phyloP scores from a whole-genome alignment of 2,113 vertebrate genomes.

The Verasper variegatus region DNA sequence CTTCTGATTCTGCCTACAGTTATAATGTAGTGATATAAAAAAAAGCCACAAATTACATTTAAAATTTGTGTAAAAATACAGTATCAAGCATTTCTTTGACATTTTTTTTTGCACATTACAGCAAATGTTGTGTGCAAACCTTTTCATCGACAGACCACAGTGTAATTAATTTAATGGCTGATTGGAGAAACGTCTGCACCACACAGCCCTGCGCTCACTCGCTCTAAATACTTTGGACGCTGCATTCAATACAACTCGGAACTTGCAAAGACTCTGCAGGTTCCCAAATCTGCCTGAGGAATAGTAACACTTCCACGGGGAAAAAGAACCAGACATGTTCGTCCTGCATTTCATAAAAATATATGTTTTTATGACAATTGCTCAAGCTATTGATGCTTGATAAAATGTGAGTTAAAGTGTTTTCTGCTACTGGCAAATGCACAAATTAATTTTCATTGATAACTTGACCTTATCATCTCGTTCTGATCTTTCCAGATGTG shows the following conservation, averaged over 20 bases:
- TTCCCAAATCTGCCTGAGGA: neutral
- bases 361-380: neutral
- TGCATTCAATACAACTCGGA: neutral
- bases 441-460: neutral
- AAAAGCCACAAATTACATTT: neutral
- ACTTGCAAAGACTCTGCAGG: neutral
- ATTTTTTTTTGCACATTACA: slow-evolving; percentile 37
- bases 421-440: neutral
- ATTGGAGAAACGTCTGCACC: slow-evolving; percentile 46
- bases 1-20: slow-evolving; percentile 44
- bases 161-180: slow-evolving; percentile 61
- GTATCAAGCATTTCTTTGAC: slow-evolving; percentile 52
- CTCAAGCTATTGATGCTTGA: neutral
- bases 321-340: neutral
- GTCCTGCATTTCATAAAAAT: neutral
- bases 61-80: slow-evolving; percentile 64
- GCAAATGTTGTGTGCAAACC: slow-evolving; percentile 38
- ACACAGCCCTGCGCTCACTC: slow-evolving; percentile 14
- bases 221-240: slow-evolving; percentile 10
- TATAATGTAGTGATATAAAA: neutral
- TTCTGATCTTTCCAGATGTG: neutral
- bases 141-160: slow-evolving; percentile 21
- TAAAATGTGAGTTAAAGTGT: neutral
- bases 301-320: neutral
- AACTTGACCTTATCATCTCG: neutral